Percentiles rank a stretch among this genome's conserved stretches.
These are phyloP conservation scores for Osedax frankpressi DNA, from an alignment of 2,888 invertebrate genomes.

Conservation along the genomic window DNA sequence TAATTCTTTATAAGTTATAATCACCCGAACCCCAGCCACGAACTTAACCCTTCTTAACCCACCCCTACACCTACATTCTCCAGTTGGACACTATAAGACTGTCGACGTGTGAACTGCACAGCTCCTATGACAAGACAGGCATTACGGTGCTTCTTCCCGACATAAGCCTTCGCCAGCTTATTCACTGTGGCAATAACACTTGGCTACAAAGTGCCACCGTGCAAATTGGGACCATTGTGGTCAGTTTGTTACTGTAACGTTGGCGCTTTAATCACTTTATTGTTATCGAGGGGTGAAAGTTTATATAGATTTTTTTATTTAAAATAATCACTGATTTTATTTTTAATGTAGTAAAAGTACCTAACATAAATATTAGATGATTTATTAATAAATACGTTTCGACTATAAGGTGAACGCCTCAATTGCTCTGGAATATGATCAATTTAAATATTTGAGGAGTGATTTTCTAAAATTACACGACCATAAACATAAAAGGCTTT, in stretches of 20 bases:
- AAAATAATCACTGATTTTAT: too few relatives aligned
- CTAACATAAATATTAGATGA: too few relatives aligned
- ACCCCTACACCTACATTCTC: constrained; percentile 25
- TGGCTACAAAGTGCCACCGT: constrained; percentile 87
- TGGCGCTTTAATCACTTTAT: too few relatives aligned
- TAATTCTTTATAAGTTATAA: too few relatives aligned
- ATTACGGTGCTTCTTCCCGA: constrained; percentile 71
- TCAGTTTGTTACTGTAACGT: too few relatives aligned
- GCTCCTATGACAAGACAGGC: constrained; percentile 75
- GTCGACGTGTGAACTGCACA: constrained; percentile 86
- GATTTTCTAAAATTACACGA: constrained; percentile 54
- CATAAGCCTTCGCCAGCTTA: constrained; percentile 58
- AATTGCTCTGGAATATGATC: constrained; percentile 52
- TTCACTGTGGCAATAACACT: constrained; percentile 43
- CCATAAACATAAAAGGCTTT: constrained; percentile 67
- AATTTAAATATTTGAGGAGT: constrained; percentile 41
- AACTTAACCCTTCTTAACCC: background rate
- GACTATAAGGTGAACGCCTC: constrained; percentile 71
- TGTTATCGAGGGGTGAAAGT: too few relatives aligned
- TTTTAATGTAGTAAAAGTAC: too few relatives aligned
- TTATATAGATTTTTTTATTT: too few relatives aligned
- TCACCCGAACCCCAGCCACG: background rate
- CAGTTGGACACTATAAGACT: constrained; percentile 77
- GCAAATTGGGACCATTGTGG: constrained; percentile 41
- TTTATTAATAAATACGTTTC: too few relatives aligned